Base-by-base conservation (phyloP, 2,888 invertebrate genomes). In the Caenorhabditis auriculariae region DNA sequence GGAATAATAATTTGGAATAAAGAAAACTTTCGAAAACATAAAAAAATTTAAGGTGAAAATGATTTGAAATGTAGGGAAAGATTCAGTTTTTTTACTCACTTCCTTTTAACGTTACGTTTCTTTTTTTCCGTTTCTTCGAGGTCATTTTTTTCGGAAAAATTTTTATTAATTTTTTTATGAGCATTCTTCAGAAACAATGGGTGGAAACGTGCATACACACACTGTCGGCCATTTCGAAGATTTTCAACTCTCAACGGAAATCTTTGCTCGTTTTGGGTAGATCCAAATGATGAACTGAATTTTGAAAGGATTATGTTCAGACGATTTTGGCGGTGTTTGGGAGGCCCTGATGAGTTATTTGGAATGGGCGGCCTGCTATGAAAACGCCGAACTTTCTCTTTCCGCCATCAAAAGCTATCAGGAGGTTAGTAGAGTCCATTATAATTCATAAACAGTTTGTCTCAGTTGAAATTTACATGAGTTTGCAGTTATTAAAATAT, bases 341-440 rank as follows among this genome's bases (percentile, higher is more conserved):
- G 89, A 90, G 0, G 87, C 93, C 2, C 86, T 98, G 19, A 85
- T 98, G 37, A 91, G 93, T 78, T 94, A 93, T 79, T 91, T 98
- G 78, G 92, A 93, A 77, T 90, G 91, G 83, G 89, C 92, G 17
- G 93, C 95, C 0, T 85, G 60, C 92, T 45, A 72, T 77, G 90
- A 89, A 82, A 96, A 93, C 83, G 91, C 92, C 56, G 96, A 98
- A 87, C 82, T 85, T 38, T 93, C 95, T 0, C 87, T 96, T 73
- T 93, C 95, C 2, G 94, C 95, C 0, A 84, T 98, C 6, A 94
- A 95, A 84, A 93, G 94, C 15, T 91, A 96, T 83, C 95, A 96
- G 85, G 95, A 96, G 83, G 91, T 95, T 72, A 47, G n/a, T n/a
- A 12, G 21, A 6, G n/a, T n/a, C n/a, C 19, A 12, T 6, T 19